Conservation (phyloP, 2,797 vertebrate species). For the Danio tinwini region DNA sequence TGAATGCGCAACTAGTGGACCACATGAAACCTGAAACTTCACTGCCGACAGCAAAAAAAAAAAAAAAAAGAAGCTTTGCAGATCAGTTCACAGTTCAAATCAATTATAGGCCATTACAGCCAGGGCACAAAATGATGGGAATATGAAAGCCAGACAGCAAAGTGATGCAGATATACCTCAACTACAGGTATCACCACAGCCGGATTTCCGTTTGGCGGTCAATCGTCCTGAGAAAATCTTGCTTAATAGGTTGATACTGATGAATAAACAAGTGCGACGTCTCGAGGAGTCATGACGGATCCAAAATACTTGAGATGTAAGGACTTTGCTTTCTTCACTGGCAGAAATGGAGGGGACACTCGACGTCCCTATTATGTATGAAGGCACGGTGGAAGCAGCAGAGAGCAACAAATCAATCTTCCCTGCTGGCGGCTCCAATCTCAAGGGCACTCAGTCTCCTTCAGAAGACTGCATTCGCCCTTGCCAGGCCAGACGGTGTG, state of each 20-base stretch:
- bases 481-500: slow-evolving; percentile 50
- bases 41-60: slow-evolving; percentile 20
- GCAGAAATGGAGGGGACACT: slow-evolving; percentile 28
- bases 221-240: not conserved
- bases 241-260: not conserved
- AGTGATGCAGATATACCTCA: not conserved
- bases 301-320: slow-evolving; percentile 12
- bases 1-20: slow-evolving; percentile 1
- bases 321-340: not conserved
- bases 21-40: slow-evolving; percentile 10
- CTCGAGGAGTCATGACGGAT: not conserved
- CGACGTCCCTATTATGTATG: slow-evolving; percentile 41
- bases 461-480: slow-evolving; percentile 40
- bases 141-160: not conserved
- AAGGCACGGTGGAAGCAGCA: slow-evolving; percentile 37
- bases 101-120: slow-evolving; percentile 42
- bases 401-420: slow-evolving; percentile 59
- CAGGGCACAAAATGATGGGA: not conserved
- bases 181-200: not conserved
- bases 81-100: slow-evolving; percentile 30
- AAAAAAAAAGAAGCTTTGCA: not conserved
- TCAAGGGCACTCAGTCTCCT: slow-evolving; percentile 46
- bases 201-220: not conserved
- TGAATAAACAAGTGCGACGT: slow-evolving; percentile 2
- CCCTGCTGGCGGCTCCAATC: slow-evolving; percentile 39